A percentile compares a stretch with the other conserved stretches of the same genome.
Conservation (phyloP, 2,888 invertebrate genomes). For the Dynastes tityus region DNA sequence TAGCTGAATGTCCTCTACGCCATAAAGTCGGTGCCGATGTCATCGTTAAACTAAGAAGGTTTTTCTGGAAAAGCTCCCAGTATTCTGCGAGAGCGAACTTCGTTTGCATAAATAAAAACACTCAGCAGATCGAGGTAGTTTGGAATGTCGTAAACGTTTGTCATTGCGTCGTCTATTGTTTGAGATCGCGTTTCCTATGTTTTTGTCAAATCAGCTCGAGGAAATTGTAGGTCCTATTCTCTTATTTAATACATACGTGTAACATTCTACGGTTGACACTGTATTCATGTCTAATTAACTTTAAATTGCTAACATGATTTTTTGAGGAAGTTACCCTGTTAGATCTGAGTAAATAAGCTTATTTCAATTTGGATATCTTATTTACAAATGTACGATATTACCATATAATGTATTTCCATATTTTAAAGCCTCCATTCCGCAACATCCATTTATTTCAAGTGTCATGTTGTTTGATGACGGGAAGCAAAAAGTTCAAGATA, state of each 20-base stretch:
- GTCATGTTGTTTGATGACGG: not conserved
- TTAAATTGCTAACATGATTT: too few relatives aligned
- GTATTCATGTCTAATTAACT: too few relatives aligned
- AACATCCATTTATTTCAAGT: not conserved
- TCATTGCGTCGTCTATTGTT: constrained; percentile 39
- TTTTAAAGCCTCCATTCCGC: not conserved
- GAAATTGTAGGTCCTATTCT: constrained; percentile 3
- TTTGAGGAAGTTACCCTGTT: too few relatives aligned
- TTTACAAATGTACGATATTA: too few relatives aligned
- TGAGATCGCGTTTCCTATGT: constrained; percentile 22
- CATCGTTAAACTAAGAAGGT: constrained; percentile 32
- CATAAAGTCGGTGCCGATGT: constrained; percentile 12
- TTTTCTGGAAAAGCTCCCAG: constrained; percentile 2
- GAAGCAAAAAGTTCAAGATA: constrained; percentile 4
- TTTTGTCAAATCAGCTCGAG: constrained; percentile 24
- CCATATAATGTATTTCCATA: not conserved
- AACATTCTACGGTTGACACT: too few relatives aligned
- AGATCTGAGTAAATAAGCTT: too few relatives aligned
- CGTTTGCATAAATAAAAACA: constrained; percentile 38
- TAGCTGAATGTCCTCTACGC: constrained; percentile 1
- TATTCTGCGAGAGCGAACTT: constrained; percentile 17
- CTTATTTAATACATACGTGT: not conserved
- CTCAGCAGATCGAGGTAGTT: constrained; percentile 23
- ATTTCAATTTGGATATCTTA: too few relatives aligned
- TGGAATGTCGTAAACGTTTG: constrained; percentile 38